Evolutionary conservation across 2,113 vertebrate genomes (phyloP).

Genomic region (Gymnorhina tibicen): DNA sequence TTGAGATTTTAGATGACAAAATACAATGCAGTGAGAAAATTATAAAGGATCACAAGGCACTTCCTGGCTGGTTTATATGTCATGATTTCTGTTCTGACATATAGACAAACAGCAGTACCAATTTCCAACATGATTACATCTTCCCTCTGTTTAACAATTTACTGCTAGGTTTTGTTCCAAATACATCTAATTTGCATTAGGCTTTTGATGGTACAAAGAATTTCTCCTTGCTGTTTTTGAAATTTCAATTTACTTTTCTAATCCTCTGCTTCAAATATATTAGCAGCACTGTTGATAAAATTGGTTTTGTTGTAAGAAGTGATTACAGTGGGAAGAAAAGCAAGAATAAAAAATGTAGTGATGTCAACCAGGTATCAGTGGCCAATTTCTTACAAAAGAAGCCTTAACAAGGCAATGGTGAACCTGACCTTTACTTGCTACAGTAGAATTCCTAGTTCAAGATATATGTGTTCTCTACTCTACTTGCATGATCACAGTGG

Average conservation of each 20-base stretch:
- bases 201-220: background rate
- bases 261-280: background rate
- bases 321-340: background rate
- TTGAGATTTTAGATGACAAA: background rate
- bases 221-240: background rate
- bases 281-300: background rate
- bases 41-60: background rate
- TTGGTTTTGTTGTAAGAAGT: background rate
- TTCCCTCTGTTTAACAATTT: background rate
- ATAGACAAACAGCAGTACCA: background rate
- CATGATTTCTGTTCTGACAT: background rate
- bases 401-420: background rate
- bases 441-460: background rate
- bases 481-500: background rate
- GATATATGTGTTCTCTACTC: background rate
- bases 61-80: background rate
- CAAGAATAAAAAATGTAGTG: background rate
- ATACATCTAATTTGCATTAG: background rate
- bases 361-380: background rate
- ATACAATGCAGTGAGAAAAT: background rate
- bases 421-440: background rate
- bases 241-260: background rate
- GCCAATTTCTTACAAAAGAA: background rate
- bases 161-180: background rate
- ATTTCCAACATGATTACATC: background rate